A percentile compares a stretch with the other conserved stretches of the same genome.
Conservation (phyloP, 92 coral and sea anemone species). For the Epizoanthus ramosus region DNA sequence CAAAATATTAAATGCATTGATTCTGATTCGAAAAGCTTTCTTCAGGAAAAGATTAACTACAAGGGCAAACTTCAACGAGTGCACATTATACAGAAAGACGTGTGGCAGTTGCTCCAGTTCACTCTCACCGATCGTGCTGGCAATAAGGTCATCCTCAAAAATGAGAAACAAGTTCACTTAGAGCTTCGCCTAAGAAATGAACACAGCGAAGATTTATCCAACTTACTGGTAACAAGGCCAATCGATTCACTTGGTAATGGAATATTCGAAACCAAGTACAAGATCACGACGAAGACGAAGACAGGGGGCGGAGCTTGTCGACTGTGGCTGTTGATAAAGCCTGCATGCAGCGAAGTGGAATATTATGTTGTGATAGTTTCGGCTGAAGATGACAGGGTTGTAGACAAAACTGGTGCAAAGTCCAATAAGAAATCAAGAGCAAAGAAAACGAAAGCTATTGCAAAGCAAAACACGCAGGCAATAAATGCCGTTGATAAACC, state of each 20-base stretch:
- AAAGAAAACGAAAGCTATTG: too few relatives aligned
- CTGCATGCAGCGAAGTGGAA: background rate
- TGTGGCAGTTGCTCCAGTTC: slow-evolving; percentile 10
- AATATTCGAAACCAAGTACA: background rate
- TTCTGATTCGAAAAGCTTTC: background rate
- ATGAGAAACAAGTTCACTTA: background rate
- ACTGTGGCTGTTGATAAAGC: background rate
- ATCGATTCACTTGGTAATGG: background rate
- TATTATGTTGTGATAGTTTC: too few relatives aligned
- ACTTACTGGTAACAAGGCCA: background rate
- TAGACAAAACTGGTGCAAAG: too few relatives aligned
- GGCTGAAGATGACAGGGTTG: too few relatives aligned
- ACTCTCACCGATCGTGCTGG: background rate
- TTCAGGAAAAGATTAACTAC: background rate
- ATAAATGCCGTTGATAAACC: too few relatives aligned
- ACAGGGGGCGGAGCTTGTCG: slow-evolving; percentile 2
- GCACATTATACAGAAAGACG: background rate
- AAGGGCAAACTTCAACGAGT: background rate
- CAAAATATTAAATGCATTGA: background rate
- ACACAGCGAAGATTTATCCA: background rate
- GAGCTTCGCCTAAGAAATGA: background rate
- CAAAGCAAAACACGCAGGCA: too few relatives aligned
- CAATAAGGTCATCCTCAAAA: background rate
- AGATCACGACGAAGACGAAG: background rate
- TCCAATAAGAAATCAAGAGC: too few relatives aligned